These are phyloP conservation scores for Nycteola revayana DNA, from an alignment of 2,888 invertebrate genomes.

Conservation along the genomic window DNA sequence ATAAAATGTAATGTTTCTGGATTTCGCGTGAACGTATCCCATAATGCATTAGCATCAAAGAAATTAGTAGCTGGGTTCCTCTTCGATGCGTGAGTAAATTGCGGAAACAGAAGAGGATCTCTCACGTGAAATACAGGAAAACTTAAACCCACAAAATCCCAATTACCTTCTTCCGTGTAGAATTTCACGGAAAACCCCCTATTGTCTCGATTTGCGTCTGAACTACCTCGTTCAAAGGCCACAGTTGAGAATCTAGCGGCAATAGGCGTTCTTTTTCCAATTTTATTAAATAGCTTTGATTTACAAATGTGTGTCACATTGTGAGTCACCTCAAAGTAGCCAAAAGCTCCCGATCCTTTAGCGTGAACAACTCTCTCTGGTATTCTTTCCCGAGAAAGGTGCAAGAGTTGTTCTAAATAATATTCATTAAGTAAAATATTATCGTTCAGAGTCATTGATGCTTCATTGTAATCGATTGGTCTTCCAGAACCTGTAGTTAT, in stretches of 20 bases:
- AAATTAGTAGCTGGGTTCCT: constrained; percentile 93
- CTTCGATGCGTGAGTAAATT: constrained; percentile 96
- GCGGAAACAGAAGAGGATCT: constrained; percentile 93
- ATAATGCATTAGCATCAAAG: constrained; percentile 93
- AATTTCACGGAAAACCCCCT: constrained; percentile 95
- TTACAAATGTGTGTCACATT: constrained; percentile 89
- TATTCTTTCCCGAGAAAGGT: constrained; percentile 93
- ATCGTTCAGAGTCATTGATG: constrained; percentile 87
- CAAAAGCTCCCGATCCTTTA: constrained; percentile 94
- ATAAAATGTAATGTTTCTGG: constrained; percentile 93
- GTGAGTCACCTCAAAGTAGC: constrained; percentile 91
- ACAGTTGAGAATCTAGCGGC: constrained; percentile 90
- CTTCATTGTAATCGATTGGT: constrained; percentile 86
- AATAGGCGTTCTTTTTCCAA: constrained; percentile 90
- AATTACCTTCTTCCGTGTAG: constrained; percentile 93
- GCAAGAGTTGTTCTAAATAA: constrained; percentile 86
- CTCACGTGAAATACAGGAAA: constrained; percentile 94
- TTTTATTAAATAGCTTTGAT: constrained; percentile 86
- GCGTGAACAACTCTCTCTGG: constrained; percentile 96
- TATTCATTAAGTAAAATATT: constrained; percentile 90
- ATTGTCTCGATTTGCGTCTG: constrained; percentile 92
- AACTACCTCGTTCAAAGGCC: constrained; percentile 91
- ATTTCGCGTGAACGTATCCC: constrained; percentile 93
- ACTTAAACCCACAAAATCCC: constrained; percentile 94
- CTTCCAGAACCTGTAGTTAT: constrained; percentile 89